Percentiles rank a stretch among this genome's conserved stretches.
Conservation (phyloP, 2,113 vertebrate genomes). For the Mesembrinibis cayennensis region DNA sequence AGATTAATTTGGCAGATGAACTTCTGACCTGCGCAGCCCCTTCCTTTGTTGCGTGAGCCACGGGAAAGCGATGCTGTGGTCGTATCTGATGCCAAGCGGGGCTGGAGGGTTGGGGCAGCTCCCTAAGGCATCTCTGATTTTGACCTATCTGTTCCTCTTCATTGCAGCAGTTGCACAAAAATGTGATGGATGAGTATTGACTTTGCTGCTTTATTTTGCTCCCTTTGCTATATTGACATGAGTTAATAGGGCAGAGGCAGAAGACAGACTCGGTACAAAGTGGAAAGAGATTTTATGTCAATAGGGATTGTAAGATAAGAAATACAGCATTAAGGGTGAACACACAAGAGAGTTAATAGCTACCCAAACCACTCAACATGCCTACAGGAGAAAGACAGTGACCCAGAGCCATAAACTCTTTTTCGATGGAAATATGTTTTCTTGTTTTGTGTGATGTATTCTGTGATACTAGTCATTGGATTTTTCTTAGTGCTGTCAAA, state of each 20-base stretch:
- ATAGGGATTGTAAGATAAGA: constrained; percentile 57
- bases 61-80: not conserved
- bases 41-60: not conserved
- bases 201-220: constrained; percentile 46
- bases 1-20: not conserved
- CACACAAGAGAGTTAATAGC: constrained; percentile 16
- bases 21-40: not conserved
- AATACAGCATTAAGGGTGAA: constrained; percentile 4
- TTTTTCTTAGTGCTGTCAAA: not conserved
- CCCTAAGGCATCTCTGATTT: not conserved
- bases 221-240: constrained; percentile 39
- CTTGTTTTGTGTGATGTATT: not conserved
- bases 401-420: not conserved
- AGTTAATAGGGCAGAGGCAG: constrained; percentile 67
- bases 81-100: not conserved
- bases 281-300: constrained; percentile 57
- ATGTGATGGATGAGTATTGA: not conserved
- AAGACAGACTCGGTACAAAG: constrained; percentile 33
- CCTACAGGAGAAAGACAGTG: not conserved
- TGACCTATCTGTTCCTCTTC: not conserved
- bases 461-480: not conserved
- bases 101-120: not conserved
- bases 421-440: not conserved
- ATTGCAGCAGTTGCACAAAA: not conserved
- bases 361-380: not conserved